Percentiles rank a stretch among this genome's conserved stretches.
Evolutionary conservation across 2,888 invertebrate species (phyloP).

Genomic region (Eubasilissa splendida): DNA sequence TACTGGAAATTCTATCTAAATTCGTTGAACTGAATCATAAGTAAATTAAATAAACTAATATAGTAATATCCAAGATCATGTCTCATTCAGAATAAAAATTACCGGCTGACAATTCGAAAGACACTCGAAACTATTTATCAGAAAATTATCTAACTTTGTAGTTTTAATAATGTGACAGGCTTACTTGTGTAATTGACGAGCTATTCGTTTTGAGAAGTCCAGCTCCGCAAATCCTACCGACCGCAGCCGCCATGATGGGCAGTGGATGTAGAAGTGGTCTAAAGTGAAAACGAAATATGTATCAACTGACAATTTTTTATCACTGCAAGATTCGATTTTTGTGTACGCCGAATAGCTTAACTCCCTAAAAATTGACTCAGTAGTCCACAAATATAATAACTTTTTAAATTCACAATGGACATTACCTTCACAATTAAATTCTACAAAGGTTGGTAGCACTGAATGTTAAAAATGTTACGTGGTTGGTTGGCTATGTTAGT

Average conservation of each 20-base stretch:
- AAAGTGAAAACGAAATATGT: constrained; percentile 34
- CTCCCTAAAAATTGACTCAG: constrained; percentile 3
- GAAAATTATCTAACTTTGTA: constrained; percentile 7
- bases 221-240: constrained; percentile 89
- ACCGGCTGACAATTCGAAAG: neutral
- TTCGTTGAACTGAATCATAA: neutral
- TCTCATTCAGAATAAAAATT: neutral
- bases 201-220: constrained; percentile 85
- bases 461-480: constrained; percentile 26
- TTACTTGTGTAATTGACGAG: constrained; percentile 82
- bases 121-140: neutral
- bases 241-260: constrained; percentile 88
- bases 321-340: neutral
- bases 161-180: constrained; percentile 57
- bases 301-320: neutral
- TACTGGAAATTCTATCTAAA: neutral
- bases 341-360: neutral
- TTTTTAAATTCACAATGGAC: constrained; percentile 35
- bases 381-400: constrained; percentile 13
- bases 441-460: constrained; percentile 32
- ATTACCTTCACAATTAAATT: constrained; percentile 24
- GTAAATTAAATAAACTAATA: neutral
- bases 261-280: constrained; percentile 50
- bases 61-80: neutral
- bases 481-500: neutral